Conservation (phyloP, 2,797 vertebrate species). For the Enteromius radiatus region DNA sequence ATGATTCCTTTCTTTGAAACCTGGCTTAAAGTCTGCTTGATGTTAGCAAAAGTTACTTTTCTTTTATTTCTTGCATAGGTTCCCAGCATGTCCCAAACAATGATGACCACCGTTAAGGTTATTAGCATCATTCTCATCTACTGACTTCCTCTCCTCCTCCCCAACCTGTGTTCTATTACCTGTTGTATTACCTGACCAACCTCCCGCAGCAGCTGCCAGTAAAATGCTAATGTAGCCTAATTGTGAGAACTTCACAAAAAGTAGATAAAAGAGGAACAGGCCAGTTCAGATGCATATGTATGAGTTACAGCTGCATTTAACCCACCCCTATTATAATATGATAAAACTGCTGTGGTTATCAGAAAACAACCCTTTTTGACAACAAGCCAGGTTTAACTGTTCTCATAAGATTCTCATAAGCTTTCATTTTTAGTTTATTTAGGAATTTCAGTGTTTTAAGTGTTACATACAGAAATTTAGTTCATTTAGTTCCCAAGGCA, state of each 20-base stretch:
- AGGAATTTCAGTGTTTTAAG: background rate
- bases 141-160: slow-evolving; percentile 68
- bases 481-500: background rate
- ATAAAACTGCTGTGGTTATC: slow-evolving; percentile 58
- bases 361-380: background rate
- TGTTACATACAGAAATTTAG: background rate
- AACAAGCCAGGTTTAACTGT: slow-evolving; percentile 40
- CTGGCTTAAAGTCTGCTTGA: background rate
- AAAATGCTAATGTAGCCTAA: slow-evolving; percentile 73
- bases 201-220: slow-evolving; percentile 62
- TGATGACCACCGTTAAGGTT: background rate
- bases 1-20: background rate
- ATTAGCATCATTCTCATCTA: slow-evolving; percentile 60
- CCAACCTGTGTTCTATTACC: slow-evolving; percentile 47
- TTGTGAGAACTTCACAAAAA: slow-evolving; percentile 57
- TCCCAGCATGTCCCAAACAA: slow-evolving; percentile 10
- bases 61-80: background rate
- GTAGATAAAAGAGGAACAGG: slow-evolving; percentile 52
- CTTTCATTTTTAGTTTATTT: background rate
- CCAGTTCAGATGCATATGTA: slow-evolving; percentile 57
- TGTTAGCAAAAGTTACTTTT: background rate
- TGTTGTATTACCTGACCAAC: slow-evolving; percentile 23
- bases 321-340: slow-evolving; percentile 44
- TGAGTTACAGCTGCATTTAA: slow-evolving; percentile 67
- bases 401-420: background rate